phyloP scores from a whole-genome alignment of 2,797 vertebrate genomes.

The Melanogrammus aeglefinus region DNA sequence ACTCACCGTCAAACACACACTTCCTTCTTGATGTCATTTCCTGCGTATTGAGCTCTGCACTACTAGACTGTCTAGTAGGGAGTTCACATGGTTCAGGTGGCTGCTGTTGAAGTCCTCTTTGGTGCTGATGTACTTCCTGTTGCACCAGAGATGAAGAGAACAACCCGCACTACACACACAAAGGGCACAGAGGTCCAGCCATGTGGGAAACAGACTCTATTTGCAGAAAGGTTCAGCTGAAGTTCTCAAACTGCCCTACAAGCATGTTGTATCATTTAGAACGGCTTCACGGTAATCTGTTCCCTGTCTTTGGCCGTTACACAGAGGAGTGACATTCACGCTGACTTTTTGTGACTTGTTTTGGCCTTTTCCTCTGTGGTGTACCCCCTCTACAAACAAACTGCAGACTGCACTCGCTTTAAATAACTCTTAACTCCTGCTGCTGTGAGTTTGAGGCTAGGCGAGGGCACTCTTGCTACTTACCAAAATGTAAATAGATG shows the following conservation, averaged over 20 bases:
- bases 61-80: not conserved
- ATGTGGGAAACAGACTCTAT: not conserved
- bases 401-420: not conserved
- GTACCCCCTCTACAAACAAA: not conserved
- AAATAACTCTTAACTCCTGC: not conserved
- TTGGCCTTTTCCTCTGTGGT: not conserved
- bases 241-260: not conserved
- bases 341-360: not conserved
- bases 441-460: not conserved
- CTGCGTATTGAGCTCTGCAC: not conserved
- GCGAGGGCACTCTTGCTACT: not conserved
- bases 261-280: not conserved
- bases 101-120: not conserved
- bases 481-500: not conserved
- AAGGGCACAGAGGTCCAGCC: not conserved
- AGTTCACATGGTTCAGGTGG: not conserved
- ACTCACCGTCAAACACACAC: not conserved
- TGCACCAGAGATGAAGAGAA: not conserved
- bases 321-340: not conserved
- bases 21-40: slow-evolving; percentile 4
- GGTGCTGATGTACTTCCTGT: not conserved
- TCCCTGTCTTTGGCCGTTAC: not conserved
- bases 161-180: not conserved
- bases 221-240: not conserved
- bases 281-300: not conserved